These are phyloP conservation scores for Copidosoma floridanum DNA, from an alignment of 1,140 invertebrate species.

Conservation along the genomic window DNA sequence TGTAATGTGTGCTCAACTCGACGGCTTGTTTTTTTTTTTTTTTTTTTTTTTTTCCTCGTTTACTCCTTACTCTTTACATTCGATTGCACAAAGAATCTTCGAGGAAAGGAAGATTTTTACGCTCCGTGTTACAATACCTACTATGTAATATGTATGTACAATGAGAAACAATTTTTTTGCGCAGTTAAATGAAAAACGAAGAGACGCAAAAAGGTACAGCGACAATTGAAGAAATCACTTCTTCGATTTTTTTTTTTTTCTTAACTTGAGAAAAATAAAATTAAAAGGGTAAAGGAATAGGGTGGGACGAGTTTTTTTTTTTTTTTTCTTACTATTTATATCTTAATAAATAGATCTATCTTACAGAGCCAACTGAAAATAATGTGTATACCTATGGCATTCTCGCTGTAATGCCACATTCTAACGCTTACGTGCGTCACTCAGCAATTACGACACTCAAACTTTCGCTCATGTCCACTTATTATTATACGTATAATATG, in stretches of 20 bases:
- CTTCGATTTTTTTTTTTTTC: conserved; percentile 26
- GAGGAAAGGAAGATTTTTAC: conserved; percentile 31
- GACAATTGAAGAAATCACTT: too few species aligned
- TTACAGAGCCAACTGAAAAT: conserved; percentile 37
- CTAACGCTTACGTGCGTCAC: too few species aligned
- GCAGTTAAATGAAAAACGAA: conserved; percentile 30
- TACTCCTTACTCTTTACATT: too few species aligned
- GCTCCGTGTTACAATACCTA: too few species aligned
- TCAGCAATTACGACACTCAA: too few species aligned
- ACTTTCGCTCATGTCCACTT: too few species aligned
- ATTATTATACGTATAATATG: too few species aligned
- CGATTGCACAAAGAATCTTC: conserved; percentile 39
- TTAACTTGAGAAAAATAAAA: conserved; percentile 3
- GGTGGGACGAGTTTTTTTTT: not conserved
- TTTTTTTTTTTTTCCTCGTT: too few species aligned
- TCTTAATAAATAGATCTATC: too few species aligned
- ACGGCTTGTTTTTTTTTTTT: conserved; percentile 32
- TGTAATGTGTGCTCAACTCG: conserved; percentile 29
- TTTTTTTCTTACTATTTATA: too few species aligned
- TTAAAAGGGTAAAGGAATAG: not conserved
- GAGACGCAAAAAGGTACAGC: conserved; percentile 31
- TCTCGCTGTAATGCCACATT: too few species aligned
- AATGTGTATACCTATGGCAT: conserved; percentile 27
- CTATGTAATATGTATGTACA: too few species aligned
- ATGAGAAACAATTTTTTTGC: conserved; percentile 40